phyloP scores from a whole-genome alignment of 2,888 invertebrate genomes.

The Hemistola chrysoprasaria region DNA sequence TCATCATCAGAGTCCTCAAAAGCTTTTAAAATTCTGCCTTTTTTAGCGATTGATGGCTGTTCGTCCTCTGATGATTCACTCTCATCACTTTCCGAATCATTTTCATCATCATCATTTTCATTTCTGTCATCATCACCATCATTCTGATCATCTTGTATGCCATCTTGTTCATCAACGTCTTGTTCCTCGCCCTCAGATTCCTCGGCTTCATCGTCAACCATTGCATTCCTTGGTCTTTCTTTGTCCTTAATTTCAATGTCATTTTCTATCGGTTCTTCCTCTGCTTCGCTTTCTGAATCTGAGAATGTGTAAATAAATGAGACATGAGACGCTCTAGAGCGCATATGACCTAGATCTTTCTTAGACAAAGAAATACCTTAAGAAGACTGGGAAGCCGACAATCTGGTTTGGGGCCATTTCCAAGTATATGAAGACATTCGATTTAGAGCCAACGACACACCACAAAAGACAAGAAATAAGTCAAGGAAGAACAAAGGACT shows the following conservation, averaged over 20 bases:
- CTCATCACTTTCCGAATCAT: constrained; percentile 44
- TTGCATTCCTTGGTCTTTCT: constrained; percentile 61
- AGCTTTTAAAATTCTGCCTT: constrained; percentile 71
- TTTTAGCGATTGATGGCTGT: constrained; percentile 46
- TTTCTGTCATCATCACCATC: constrained; percentile 46
- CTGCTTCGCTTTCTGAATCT: constrained; percentile 50
- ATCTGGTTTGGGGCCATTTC: no score
- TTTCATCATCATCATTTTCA: constrained; percentile 32
- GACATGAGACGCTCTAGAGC: no score
- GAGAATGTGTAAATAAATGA: no score
- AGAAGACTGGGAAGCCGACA: no score
- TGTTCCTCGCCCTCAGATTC: constrained; percentile 68
- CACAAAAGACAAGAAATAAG: no score
- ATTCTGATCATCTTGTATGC: constrained; percentile 42
- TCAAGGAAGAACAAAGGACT: no score
- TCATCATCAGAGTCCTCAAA: constrained; percentile 78
- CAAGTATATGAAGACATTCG: no score
- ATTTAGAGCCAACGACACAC: no score
- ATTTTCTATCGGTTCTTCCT: constrained; percentile 61
- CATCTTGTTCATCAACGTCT: constrained; percentile 39
- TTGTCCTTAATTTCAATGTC: constrained; percentile 62
- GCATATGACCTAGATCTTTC: no score
- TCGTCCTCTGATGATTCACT: constrained; percentile 51
- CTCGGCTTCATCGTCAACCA: constrained; percentile 77
- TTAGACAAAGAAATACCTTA: no score